Percentiles rank a stretch among this genome's conserved stretches.
Conservation (phyloP, 2,888 invertebrate genomes). For the Melanargia galathea region DNA sequence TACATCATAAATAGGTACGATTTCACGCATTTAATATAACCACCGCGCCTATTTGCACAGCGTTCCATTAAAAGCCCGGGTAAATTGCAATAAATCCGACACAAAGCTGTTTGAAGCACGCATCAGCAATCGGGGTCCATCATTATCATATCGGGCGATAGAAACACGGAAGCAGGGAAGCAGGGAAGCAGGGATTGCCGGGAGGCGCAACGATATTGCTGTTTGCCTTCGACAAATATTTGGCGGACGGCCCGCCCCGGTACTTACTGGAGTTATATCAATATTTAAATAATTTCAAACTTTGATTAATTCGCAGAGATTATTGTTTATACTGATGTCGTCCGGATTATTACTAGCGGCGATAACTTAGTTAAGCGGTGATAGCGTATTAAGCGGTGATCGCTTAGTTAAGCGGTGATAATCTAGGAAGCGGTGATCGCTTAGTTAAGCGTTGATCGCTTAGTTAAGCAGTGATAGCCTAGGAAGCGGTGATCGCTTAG, state of each 20-base stretch:
- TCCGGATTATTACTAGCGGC: conserved; percentile 55
- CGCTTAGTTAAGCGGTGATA: too few species aligned
- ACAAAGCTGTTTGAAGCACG: conserved; percentile 58
- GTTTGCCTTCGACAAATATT: conserved; percentile 74
- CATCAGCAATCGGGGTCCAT: conserved; percentile 64
- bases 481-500: too few species aligned
- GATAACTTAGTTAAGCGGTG: too few species aligned
- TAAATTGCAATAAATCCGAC: conserved; percentile 56
- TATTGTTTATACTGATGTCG: conserved; percentile 77
- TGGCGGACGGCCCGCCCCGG: conserved; percentile 59
- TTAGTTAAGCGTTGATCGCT: too few species aligned
- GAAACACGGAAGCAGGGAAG: conserved; percentile 43
- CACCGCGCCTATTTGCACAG: conserved; percentile 27
- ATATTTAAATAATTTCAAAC: conserved; percentile 81
- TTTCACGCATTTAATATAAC: conserved; percentile 20
- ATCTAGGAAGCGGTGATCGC: too few species aligned
- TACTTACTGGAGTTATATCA: conserved; percentile 80
- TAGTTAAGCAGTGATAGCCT: too few species aligned
- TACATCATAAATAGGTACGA: conserved; percentile 10
- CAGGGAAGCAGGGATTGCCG: conserved; percentile 47
- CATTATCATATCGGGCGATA: conserved; percentile 73
- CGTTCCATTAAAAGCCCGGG: conserved; percentile 36
- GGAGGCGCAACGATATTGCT: conserved; percentile 71
- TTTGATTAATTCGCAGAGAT: conserved; percentile 79
- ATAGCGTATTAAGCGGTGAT: too few species aligned